phyloP scores from a whole-genome alignment of 2,888 invertebrate genomes.

The Polyommatus icarus region DNA sequence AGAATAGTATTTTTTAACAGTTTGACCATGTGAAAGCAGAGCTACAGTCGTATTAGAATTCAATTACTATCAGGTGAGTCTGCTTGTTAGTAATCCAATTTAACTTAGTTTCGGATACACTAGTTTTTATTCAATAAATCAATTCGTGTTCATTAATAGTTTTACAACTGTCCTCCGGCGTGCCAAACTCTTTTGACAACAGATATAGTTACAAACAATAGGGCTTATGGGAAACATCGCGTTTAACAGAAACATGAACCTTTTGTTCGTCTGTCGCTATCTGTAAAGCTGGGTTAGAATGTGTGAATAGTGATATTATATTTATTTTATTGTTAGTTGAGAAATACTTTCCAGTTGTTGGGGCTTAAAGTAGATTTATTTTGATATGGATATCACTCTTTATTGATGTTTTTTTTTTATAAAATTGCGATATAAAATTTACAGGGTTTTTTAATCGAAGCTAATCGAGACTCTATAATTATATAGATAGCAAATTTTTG shows the following conservation, averaged over 20 bases:
- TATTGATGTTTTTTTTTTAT: no score
- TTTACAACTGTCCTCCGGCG: slow-evolving; percentile 7
- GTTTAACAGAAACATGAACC: background rate
- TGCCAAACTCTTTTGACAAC: slow-evolving; percentile 17
- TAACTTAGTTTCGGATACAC: background rate
- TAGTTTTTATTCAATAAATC: slow-evolving; percentile 11
- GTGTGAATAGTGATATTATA: slow-evolving; percentile 4
- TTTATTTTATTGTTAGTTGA: background rate
- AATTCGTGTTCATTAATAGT: slow-evolving; percentile 23
- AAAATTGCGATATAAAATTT: no score
- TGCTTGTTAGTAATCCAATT: slow-evolving; percentile 3
- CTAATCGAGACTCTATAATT: no score
- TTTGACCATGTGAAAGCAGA: background rate
- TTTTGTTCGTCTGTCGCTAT: background rate
- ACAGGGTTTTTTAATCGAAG: no score
- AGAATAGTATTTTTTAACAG: no score
- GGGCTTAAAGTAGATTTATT: background rate
- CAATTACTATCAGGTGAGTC: background rate
- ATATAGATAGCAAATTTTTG: no score
- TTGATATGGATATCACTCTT: background rate
- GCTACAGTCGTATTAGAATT: background rate
- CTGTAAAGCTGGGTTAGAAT: slow-evolving; percentile 2
- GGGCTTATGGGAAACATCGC: slow-evolving; percentile 13
- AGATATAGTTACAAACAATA: slow-evolving; percentile 7
- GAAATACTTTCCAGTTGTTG: background rate